Evolutionary conservation across 2,113 vertebrate genomes (phyloP).

Genomic region (Gymnogyps californianus): DNA sequence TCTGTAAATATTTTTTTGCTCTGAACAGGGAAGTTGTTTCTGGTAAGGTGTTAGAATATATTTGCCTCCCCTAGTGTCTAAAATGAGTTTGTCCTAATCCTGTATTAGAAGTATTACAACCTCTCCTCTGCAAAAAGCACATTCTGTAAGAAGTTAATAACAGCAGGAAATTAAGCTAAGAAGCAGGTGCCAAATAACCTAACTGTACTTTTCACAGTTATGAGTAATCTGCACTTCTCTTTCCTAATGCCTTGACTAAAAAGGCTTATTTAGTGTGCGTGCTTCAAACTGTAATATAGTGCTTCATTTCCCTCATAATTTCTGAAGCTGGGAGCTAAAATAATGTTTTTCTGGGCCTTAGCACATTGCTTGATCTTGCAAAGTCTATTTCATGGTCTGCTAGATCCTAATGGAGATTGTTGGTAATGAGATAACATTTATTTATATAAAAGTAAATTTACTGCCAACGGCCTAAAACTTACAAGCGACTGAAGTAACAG

Average conservation of each 20-base stretch:
- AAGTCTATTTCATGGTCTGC: constrained; percentile 82
- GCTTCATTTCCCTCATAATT: constrained; percentile 74
- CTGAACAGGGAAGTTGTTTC: not conserved
- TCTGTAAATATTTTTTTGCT: not conserved
- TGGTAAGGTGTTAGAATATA: not conserved
- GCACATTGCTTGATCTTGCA: constrained; percentile 73
- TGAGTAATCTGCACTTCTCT: constrained; percentile 53
- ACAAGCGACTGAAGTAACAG: constrained; percentile 45
- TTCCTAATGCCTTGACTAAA: constrained; percentile 58
- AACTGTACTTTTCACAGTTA: constrained; percentile 50
- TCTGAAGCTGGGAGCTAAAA: constrained; percentile 70
- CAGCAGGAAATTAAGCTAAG: constrained; percentile 36
- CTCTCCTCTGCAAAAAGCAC: not conserved
- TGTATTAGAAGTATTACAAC: not conserved
- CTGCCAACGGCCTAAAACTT: constrained; percentile 58
- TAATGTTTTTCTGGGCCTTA: constrained; percentile 69
- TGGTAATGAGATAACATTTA: constrained; percentile 80
- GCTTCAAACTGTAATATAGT: constrained; percentile 66
- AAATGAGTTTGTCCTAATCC: not conserved
- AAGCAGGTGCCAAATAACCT: constrained; percentile 46
- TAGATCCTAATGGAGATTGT: constrained; percentile 74
- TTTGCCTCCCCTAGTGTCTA: not conserved
- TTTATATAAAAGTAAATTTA: constrained; percentile 78
- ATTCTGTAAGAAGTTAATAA: constrained; percentile 14
- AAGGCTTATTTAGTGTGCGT: constrained; percentile 63